These are phyloP conservation scores for Sphyrna mokarran DNA, from an alignment of 2,113 vertebrate species.

Conservation along the genomic window DNA sequence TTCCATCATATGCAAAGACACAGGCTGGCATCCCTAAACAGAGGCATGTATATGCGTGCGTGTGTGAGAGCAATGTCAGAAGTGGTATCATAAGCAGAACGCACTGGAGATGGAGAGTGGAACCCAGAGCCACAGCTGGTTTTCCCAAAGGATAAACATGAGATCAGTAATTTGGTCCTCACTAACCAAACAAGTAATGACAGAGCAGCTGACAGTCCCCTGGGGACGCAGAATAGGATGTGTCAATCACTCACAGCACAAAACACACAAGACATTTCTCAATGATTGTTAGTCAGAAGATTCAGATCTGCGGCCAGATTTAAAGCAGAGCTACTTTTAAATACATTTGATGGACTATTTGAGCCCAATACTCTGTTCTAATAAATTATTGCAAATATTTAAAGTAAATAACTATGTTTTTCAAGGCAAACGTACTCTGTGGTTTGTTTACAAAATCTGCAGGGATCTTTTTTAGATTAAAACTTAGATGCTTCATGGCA, in stretches of 20 bases:
- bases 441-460: background rate
- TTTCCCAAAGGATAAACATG: background rate
- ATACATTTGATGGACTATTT: background rate
- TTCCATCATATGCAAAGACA: no score
- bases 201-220: background rate
- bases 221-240: background rate
- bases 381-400: background rate
- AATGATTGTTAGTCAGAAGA: conserved; percentile 18
- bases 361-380: background rate
- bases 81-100: background rate
- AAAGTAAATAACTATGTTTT: background rate
- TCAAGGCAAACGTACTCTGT: background rate
- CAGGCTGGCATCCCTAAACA: background rate
- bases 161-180: background rate
- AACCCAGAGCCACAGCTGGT: background rate
- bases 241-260: background rate
- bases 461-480: background rate
- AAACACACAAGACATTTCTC: background rate
- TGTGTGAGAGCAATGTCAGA: background rate
- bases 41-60: no score
- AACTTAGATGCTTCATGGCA: background rate
- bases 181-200: conserved; percentile 17
- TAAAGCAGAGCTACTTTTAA: conserved; percentile 3
- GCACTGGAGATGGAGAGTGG: background rate
- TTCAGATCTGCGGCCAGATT: background rate